Conservation (phyloP, 2,888 invertebrate species). For the Pogonocherus hispidulus region DNA sequence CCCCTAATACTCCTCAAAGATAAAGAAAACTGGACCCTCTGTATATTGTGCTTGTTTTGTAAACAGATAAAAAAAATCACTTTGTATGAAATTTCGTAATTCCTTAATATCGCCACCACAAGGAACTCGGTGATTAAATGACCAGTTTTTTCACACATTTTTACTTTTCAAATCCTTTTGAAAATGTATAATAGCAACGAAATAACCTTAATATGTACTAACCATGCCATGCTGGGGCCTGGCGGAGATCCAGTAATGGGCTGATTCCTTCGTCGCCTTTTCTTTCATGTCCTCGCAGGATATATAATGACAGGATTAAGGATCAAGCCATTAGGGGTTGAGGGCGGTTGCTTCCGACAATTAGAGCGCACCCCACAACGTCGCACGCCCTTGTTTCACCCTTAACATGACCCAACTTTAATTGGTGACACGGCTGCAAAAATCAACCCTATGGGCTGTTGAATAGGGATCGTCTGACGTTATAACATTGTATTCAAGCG, state of each 20-base stretch:
- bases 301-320: constrained; percentile 66
- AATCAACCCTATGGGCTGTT: constrained; percentile 31
- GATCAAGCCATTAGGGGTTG: constrained; percentile 64
- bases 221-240: constrained; percentile 5
- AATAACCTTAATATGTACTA: constrained; percentile 16
- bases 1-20: too few species aligned
- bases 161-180: too few species aligned
- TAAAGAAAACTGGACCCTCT: too few species aligned
- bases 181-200: neutral
- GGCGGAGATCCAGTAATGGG: constrained; percentile 48
- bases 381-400: constrained; percentile 59
- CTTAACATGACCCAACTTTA: constrained; percentile 56
- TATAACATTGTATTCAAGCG: constrained; percentile 34
- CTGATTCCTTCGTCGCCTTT: constrained; percentile 45
- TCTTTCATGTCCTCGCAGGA: constrained; percentile 50
- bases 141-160: too few species aligned
- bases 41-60: too few species aligned
- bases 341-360: constrained; percentile 62
- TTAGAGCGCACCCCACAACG: constrained; percentile 39
- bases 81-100: too few species aligned
- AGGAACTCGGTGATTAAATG: too few species aligned
- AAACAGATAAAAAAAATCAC: too few species aligned
- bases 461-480: constrained; percentile 29
- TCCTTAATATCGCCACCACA: too few species aligned
- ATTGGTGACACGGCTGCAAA: constrained; percentile 52